phyloP scores from a whole-genome alignment of 2,888 invertebrate genomes.

The Hecatera dysodea region DNA sequence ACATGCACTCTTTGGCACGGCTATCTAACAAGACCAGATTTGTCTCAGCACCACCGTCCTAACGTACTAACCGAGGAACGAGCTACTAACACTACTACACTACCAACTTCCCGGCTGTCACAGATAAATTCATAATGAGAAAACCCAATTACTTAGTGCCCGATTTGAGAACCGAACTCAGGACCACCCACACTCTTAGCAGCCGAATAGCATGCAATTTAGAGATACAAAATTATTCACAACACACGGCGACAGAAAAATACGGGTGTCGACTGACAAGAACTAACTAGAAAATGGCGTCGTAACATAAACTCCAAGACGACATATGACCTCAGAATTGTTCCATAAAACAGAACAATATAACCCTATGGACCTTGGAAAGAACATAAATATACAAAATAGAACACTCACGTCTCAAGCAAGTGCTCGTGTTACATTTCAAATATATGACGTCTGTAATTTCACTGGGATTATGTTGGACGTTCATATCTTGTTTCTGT shows the following conservation, averaged over 20 bases:
- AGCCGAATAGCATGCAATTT: background rate
- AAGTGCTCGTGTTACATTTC: constrained; percentile 21
- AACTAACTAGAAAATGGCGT: background rate
- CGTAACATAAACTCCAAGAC: background rate
- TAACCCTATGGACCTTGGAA: background rate
- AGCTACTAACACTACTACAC: too few species aligned
- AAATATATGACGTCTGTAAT: constrained; percentile 44
- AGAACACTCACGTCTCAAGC: constrained; percentile 19
- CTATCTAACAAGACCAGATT: too few species aligned
- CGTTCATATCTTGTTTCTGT: constrained; percentile 52
- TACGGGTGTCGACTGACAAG: background rate
- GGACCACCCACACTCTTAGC: too few species aligned
- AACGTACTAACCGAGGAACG: too few species aligned
- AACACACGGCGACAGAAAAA: background rate
- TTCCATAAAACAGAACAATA: constrained; percentile 13
- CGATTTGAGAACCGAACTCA: too few species aligned
- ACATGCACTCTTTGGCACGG: too few species aligned
- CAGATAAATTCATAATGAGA: too few species aligned
- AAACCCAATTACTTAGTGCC: too few species aligned
- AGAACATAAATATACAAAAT: constrained; percentile 29
- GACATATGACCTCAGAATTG: background rate
- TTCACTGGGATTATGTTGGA: constrained; percentile 42
- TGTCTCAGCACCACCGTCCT: too few species aligned
- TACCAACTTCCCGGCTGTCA: too few species aligned
- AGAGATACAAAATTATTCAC: background rate